Evolutionary conservation across 2,888 invertebrate species (phyloP).

Genomic region (Eretmocerus hayati): DNA sequence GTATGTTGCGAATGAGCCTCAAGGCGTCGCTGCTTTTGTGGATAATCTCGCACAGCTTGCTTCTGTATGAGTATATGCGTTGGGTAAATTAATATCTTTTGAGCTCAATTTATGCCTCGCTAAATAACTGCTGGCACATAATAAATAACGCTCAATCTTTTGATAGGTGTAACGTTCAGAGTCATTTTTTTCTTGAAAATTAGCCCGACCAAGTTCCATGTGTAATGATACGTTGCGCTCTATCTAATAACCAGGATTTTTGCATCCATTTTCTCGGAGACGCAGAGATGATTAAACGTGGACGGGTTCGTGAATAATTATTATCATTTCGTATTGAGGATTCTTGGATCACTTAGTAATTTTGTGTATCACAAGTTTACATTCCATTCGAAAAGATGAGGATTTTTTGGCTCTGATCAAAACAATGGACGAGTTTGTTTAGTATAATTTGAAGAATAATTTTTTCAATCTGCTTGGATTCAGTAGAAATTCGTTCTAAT

Average conservation of each 20-base stretch:
- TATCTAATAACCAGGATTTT: constrained; percentile 11
- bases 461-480: too few relatives aligned
- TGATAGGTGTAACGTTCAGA: constrained; percentile 5
- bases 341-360: too few relatives aligned
- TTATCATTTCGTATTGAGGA: not conserved
- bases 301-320: too few relatives aligned
- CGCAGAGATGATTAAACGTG: too few relatives aligned
- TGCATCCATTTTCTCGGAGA: constrained; percentile 6
- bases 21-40: not conserved
- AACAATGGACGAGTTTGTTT: too few relatives aligned
- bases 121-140: constrained; percentile 23
- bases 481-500: too few relatives aligned
- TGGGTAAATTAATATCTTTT: constrained; percentile 23
- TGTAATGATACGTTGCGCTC: constrained; percentile 13
- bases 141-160: constrained; percentile 15
- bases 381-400: too few relatives aligned
- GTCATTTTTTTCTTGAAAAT: constrained; percentile 12
- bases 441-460: too few relatives aligned
- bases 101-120: constrained; percentile 20
- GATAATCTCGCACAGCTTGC: constrained; percentile 12
- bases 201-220: not conserved
- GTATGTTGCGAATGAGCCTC: constrained; percentile 2
- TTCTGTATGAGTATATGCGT: constrained; percentile 4
- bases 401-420: too few relatives aligned
- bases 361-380: too few relatives aligned